These are phyloP conservation scores for Cepaea hortensis DNA, from an alignment of 2,888 invertebrate species.

Conservation along the genomic window DNA sequence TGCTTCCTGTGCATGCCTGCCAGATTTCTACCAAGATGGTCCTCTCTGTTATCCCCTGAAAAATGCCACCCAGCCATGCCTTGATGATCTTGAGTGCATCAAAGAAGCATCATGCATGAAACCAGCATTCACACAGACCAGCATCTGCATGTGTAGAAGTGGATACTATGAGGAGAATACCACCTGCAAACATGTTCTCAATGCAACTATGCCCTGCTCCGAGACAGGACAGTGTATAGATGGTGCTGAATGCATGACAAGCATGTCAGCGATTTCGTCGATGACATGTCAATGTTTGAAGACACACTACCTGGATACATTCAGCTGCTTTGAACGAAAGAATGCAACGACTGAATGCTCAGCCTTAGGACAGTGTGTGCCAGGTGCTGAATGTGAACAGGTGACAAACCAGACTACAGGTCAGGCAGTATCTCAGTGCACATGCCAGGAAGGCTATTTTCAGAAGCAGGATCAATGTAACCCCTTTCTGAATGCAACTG, in stretches of 20 bases:
- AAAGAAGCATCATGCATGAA: conserved; percentile 19
- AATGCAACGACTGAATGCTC: conserved; percentile 30
- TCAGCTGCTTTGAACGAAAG: conserved; percentile 3
- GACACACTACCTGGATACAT: conserved; percentile 19
- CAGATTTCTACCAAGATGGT: conserved; percentile 22
- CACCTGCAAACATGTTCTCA: background rate
- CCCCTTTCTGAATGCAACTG: conserved; percentile 40
- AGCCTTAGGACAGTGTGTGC: conserved; percentile 43
- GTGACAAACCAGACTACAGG: background rate
- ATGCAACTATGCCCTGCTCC: conserved; percentile 45
- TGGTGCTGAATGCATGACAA: conserved; percentile 42
- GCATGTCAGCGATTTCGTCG: background rate
- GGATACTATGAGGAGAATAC: conserved; percentile 40
- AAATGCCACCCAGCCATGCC: conserved; percentile 26
- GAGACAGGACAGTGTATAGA: conserved; percentile 47
- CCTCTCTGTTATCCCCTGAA: conserved; percentile 27
- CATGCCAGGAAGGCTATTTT: conserved; percentile 46
- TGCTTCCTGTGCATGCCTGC: conserved; percentile 11
- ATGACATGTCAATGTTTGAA: conserved; percentile 29
- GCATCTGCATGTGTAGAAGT: conserved; percentile 38
- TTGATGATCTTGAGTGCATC: conserved; percentile 27
- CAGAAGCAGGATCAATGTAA: conserved; percentile 40
- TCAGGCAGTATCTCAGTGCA: conserved; percentile 31
- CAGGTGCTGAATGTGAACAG: conserved; percentile 37
- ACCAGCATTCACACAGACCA: background rate